Conservation (phyloP, 2,888 invertebrate genomes). For the Ophioninae sp. region DNA sequence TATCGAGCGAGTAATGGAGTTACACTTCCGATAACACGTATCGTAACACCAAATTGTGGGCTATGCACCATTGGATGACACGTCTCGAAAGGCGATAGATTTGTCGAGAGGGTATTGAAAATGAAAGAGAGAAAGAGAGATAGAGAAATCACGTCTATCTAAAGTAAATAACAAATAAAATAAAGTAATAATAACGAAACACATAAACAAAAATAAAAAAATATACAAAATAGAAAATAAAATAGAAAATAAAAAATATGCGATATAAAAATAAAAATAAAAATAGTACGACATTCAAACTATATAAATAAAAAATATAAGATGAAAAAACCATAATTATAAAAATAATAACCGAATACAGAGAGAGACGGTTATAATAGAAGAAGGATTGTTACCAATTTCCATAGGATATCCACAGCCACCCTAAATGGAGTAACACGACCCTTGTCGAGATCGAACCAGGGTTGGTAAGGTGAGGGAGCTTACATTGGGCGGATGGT, state of each 20-base stretch:
- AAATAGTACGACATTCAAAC: no score
- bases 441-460: constrained; percentile 32
- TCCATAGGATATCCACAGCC: constrained; percentile 13
- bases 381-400: constrained; percentile 2
- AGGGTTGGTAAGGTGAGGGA: constrained; percentile 10
- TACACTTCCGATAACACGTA: constrained; percentile 38
- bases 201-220: no score
- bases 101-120: constrained; percentile 4
- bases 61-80: constrained; percentile 31
- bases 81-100: background rate
- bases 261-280: no score
- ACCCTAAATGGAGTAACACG: constrained; percentile 11
- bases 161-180: no score
- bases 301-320: no score
- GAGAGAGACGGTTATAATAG: background rate
- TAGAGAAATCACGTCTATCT: background rate
- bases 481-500: constrained; percentile 9
- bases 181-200: no score
- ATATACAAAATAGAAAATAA: no score
- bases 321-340: no score
- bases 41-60: constrained; percentile 12
- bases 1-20: constrained; percentile 42
- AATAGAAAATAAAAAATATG: no score
- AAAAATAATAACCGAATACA: background rate
- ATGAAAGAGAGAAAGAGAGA: background rate